Base-by-base conservation (phyloP, 2,113 vertebrate species). In the Mugil cephalus region DNA sequence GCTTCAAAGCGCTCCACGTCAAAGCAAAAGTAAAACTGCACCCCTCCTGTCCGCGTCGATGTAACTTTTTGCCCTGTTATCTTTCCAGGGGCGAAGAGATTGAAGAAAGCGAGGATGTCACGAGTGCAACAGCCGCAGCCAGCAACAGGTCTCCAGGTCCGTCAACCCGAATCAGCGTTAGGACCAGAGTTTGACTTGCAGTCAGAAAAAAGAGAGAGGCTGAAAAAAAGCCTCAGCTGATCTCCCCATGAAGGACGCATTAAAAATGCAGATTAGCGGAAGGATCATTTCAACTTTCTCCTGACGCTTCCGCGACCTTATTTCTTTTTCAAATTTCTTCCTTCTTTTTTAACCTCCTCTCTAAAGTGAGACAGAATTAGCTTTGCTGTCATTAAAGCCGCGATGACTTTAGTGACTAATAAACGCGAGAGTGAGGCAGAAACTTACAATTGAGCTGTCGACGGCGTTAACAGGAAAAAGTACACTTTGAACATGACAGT, bases 61-160 rank as follows among this genome's bases (percentile, higher is more conserved):
- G 17, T 19, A 17, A 7, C 6, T 14, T 35, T 24, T 10, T 5
- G 12, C n/a, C 19, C 15, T 19, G 30, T 35, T 19, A 10, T 5
- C 12, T 18, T 24, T 35, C 35, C 11, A 24, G 21, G 21, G 30
- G 19, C 9, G 45, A 68, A 55, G 21, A 21, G 34, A 50, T 7
- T 7, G 13, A 8, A 18, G 24, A 40, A 1, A 52, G 1, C 1
- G 42, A 65, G 51, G 58, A 2, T 65, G 60, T 77, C 56, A 62
- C 47, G 24, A 34, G 45, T 58, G 24, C 3, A 30, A 21, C 1
- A 39, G 19, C 68, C 40, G 42, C 40, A 42, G 60, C 15, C 39
- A 62, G 74, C 82, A 83, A 83, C 87, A 87, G 82, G 79, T 87
- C 69, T 55, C 10, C 30, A 24, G 40, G 30, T 36, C 60, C 65